phyloP scores from a whole-genome alignment of 2,797 vertebrate genomes.

The Valencia hispanica region DNA sequence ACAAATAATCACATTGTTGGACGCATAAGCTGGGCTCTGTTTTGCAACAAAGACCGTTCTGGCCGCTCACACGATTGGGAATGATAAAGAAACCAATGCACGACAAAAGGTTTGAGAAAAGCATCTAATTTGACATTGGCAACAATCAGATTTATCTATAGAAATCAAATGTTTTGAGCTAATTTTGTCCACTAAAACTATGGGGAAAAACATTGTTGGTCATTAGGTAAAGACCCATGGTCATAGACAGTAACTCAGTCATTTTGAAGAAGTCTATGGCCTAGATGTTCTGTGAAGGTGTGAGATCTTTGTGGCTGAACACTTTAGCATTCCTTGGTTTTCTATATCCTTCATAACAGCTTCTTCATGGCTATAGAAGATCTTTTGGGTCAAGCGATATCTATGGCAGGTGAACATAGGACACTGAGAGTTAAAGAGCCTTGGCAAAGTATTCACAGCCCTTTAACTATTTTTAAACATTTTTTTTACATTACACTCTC shows the following conservation, averaged over 20 bases:
- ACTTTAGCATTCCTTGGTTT: slow-evolving; percentile 1
- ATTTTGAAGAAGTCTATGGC: slow-evolving; percentile 35
- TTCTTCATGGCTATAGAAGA: slow-evolving; percentile 45
- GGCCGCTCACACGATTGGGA: slow-evolving; percentile 60
- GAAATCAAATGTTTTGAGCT: no score
- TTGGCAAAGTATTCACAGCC: no score
- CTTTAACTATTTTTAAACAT: no score
- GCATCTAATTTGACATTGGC: neutral
- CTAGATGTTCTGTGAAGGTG: slow-evolving; percentile 42
- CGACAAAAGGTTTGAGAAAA: neutral
- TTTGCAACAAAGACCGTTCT: slow-evolving; percentile 56
- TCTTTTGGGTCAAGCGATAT: slow-evolving; percentile 29
- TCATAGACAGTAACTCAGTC: no score
- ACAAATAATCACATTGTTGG: slow-evolving; percentile 60
- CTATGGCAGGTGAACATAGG: no score
- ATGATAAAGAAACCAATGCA: neutral
- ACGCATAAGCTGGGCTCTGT: slow-evolving; percentile 47
- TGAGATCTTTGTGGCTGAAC: neutral
- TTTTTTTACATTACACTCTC: no score
- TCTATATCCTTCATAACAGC: slow-evolving; percentile 37
- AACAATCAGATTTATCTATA: neutral
- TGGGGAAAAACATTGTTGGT: no score
- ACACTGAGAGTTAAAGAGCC: no score
- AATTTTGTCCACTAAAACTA: no score
- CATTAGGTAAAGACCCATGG: no score